Conservation (phyloP, 2,797 vertebrate species). For the Lithobates sylvaticus region DNA sequence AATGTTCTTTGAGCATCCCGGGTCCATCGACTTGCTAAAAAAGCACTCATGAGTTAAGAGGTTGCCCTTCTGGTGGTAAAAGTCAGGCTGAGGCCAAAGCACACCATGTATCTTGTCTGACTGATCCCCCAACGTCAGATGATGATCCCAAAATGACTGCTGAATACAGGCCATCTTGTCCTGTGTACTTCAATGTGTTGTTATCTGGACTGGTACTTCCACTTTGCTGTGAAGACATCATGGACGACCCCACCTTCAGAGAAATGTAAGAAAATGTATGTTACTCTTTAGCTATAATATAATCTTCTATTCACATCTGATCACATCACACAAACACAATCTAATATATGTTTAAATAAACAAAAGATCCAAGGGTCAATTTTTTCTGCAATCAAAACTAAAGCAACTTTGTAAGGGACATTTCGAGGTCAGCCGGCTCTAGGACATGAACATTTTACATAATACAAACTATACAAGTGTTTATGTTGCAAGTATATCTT, state of each 20-base stretch:
- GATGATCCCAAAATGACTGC: slow-evolving; percentile 89
- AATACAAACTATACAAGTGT: background rate
- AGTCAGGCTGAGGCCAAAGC: slow-evolving; percentile 92
- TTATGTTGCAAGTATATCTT: background rate
- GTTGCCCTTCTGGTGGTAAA: slow-evolving; percentile 46
- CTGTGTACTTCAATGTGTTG: slow-evolving; percentile 88
- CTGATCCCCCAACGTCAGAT: slow-evolving; percentile 86
- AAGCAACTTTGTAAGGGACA: background rate
- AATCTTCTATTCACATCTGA: background rate
- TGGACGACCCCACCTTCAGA: slow-evolving; percentile 84
- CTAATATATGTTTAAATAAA: background rate
- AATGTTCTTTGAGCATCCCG: slow-evolving; percentile 1
- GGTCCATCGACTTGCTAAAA: slow-evolving; percentile 6
- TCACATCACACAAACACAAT: background rate
- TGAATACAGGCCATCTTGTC: slow-evolving; percentile 90
- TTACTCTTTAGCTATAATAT: background rate
- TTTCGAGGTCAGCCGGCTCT: background rate
- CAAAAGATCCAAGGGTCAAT: too few relatives aligned
- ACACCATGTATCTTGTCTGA: slow-evolving; percentile 94
- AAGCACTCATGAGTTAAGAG: slow-evolving; percentile 11
- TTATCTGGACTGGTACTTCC: slow-evolving; percentile 83
- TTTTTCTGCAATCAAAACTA: too few relatives aligned
- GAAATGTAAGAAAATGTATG: background rate
- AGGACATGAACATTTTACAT: background rate
- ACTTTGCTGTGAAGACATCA: slow-evolving; percentile 83